A percentile compares a stretch with the other conserved stretches of the same genome.
phyloP scores from a whole-genome alignment of 2,888 invertebrate genomes.

The Hypomecis atomaria region DNA sequence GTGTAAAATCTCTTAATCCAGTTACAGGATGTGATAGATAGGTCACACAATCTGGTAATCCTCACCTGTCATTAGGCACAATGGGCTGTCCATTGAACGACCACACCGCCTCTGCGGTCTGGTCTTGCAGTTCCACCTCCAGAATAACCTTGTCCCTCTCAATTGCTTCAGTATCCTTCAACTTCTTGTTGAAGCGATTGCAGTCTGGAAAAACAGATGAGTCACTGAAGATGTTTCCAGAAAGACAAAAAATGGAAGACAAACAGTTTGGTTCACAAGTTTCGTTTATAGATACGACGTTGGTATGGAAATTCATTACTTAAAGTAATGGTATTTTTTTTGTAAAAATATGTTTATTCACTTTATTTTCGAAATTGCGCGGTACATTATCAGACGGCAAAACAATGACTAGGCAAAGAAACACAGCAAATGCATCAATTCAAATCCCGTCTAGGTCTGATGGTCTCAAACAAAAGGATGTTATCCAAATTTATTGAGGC shows the following conservation, averaged over 20 bases:
- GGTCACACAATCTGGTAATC: not conserved
- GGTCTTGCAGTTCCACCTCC: conserved; percentile 97
- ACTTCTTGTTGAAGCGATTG: conserved; percentile 98
- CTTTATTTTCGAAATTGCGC: not conserved
- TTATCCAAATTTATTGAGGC: too few species aligned
- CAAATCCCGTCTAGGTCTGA: conserved; percentile 48
- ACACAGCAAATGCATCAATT: conserved; percentile 25
- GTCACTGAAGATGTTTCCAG: conserved; percentile 20
- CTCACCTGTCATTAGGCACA: conserved; percentile 88
- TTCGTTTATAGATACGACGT: not conserved
- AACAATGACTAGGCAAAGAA: conserved; percentile 6
- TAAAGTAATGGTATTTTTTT: not conserved
- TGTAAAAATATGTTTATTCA: not conserved
- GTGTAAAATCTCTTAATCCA: not conserved
- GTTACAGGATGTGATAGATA: not conserved
- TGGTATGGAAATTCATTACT: not conserved
- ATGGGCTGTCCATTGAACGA: conserved; percentile 96
- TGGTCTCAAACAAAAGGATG: conserved; percentile 52
- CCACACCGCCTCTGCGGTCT: conserved; percentile 98
- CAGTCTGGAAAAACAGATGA: conserved; percentile 87
- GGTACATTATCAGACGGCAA: not conserved
- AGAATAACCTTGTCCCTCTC: conserved; percentile 97
- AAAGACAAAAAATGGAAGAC: not conserved
- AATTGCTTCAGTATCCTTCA: conserved; percentile 96
- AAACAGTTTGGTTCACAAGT: not conserved